These are phyloP conservation scores for Sebastes taczanowskii DNA, from an alignment of 2,797 vertebrate species.

Conservation along the genomic window DNA sequence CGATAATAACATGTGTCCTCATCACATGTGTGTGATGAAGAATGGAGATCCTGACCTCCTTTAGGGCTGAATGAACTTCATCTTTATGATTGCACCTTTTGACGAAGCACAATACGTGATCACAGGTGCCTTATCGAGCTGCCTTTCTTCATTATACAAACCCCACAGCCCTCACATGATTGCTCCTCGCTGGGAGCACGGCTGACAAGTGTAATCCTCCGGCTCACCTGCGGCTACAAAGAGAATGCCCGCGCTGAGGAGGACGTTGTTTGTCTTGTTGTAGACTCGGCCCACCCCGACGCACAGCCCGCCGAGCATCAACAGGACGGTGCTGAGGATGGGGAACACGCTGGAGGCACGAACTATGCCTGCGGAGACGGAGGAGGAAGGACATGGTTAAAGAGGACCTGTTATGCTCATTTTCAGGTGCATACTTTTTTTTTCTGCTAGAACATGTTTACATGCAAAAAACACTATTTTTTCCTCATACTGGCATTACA, in stretches of 20 bases:
- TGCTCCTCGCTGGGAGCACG: neutral
- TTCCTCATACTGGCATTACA: too few species aligned
- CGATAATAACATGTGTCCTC: neutral
- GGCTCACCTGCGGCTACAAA: conserved; percentile 95
- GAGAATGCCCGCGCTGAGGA: conserved; percentile 96
- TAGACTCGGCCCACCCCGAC: conserved; percentile 92
- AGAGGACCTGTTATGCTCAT: too few species aligned
- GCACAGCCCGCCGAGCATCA: conserved; percentile 94
- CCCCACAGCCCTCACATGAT: neutral
- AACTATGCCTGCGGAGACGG: conserved; percentile 87
- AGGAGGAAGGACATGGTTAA: neutral
- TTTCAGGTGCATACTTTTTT: too few species aligned
- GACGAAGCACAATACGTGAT: conserved; percentile 4
- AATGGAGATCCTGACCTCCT: conserved; percentile 12
- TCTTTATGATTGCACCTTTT: conserved; percentile 23
- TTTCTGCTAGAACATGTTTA: too few species aligned
- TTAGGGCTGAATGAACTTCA: neutral
- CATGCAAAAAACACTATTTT: too few species aligned
- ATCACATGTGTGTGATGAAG: conserved; percentile 3
- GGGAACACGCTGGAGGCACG: conserved; percentile 98
- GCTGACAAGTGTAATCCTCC: neutral
- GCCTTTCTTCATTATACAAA: conserved; percentile 1
- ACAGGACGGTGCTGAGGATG: conserved; percentile 93
- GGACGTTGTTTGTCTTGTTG: conserved; percentile 94
- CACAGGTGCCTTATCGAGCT: conserved; percentile 14